Evolutionary conservation across 2,113 vertebrate genomes (phyloP).

Genomic region (Peromyscus leucopus): DNA sequence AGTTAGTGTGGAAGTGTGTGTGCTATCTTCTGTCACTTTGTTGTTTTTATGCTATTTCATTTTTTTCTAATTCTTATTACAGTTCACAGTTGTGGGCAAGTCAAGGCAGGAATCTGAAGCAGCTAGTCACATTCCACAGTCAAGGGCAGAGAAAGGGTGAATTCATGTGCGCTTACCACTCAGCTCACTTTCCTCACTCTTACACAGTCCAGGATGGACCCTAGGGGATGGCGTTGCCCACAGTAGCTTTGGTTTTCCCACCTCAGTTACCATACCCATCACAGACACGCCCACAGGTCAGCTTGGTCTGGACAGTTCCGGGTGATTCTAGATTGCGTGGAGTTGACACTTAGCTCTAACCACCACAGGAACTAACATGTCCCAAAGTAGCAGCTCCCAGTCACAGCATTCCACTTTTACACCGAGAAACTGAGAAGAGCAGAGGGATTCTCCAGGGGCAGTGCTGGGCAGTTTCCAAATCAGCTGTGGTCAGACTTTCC

Average conservation of each 20-base stretch:
- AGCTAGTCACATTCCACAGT: no score
- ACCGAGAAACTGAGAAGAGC: no score
- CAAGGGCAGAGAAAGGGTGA: background rate
- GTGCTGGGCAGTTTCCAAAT: background rate
- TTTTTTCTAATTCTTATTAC: no score
- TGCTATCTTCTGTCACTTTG: background rate
- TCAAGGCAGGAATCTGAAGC: background rate
- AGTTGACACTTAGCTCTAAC: background rate
- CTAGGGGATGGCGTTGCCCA: background rate
- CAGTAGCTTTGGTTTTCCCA: background rate
- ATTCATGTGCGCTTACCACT: no score
- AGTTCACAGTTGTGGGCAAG: background rate
- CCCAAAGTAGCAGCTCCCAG: background rate
- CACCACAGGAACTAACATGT: background rate
- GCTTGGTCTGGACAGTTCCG: no score
- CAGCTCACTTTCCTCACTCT: background rate
- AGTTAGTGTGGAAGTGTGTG: background rate
- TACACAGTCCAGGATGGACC: no score
- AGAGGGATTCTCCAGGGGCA: background rate
- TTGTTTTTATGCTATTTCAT: background rate
- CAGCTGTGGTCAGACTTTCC: background rate
- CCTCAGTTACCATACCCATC: background rate
- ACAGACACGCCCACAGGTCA: background rate
- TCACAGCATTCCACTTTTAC: no score
- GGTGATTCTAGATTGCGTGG: no score